phyloP scores from a whole-genome alignment of 2,797 vertebrate genomes.

The Setipinna tenuifilis region DNA sequence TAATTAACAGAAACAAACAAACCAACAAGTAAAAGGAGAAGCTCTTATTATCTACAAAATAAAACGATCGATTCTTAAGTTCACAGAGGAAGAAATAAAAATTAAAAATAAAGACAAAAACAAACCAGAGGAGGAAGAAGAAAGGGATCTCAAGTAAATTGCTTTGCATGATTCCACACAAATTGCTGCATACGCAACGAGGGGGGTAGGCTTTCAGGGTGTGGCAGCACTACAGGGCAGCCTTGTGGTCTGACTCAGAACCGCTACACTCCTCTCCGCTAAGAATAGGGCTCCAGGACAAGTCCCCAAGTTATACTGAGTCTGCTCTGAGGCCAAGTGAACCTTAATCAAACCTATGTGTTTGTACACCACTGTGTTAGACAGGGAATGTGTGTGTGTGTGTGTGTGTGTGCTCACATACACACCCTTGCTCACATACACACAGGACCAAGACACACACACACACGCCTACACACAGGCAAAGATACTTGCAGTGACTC shows the following conservation, averaged over 20 bases:
- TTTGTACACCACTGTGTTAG: neutral
- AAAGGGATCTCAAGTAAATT: slow-evolving; percentile 73
- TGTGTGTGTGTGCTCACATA: neutral
- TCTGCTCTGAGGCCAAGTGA: neutral
- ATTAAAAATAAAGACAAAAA: slow-evolving; percentile 48
- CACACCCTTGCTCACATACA: neutral
- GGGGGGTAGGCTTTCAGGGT: slow-evolving; percentile 57
- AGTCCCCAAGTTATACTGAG: neutral
- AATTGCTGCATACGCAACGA: slow-evolving; percentile 66
- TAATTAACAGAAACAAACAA: slow-evolving; percentile 53
- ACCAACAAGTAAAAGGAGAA: slow-evolving; percentile 58
- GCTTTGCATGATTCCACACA: slow-evolving; percentile 64
- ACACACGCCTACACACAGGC: neutral
- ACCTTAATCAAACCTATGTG: slow-evolving; percentile 17
- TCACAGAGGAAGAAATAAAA: slow-evolving; percentile 57
- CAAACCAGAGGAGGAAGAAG: slow-evolving; percentile 60
- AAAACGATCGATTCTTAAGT: slow-evolving; percentile 33
- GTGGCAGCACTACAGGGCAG: slow-evolving; percentile 59
- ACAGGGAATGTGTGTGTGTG: neutral
- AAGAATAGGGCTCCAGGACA: slow-evolving; percentile 7
- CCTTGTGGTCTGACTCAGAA: slow-evolving; percentile 16
- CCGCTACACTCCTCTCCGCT: neutral
- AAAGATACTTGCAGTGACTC: neutral
- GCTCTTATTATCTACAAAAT: slow-evolving; percentile 31
- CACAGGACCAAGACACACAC: neutral